Conservation (phyloP, 2,797 vertebrate genomes). For the Petrocephalus schoutedeni region DNA sequence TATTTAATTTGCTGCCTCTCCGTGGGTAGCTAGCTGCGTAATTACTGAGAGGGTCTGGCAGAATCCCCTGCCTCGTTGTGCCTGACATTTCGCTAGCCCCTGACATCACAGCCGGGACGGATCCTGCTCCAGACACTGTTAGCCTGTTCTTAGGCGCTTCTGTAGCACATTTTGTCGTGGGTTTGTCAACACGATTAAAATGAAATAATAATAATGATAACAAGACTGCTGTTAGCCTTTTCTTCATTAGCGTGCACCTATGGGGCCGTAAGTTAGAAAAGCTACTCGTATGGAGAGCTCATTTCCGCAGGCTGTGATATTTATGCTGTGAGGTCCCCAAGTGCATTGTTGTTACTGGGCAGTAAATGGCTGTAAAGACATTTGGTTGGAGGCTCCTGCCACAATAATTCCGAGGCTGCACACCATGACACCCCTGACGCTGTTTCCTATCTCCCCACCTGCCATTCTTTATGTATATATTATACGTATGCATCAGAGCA, state of each 20-base stretch:
- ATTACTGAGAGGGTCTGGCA: not conserved
- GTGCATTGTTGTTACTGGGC: not conserved
- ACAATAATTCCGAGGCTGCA: not conserved
- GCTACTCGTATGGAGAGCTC: not conserved
- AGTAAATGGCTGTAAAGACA: not conserved
- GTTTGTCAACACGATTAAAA: not conserved
- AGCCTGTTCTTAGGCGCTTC: not conserved
- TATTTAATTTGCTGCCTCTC: conserved; percentile 13
- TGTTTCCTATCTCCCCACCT: not conserved
- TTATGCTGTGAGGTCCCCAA: not conserved
- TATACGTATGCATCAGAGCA: conserved; percentile 14
- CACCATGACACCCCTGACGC: not conserved
- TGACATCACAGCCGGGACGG: not conserved
- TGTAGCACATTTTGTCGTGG: not conserved
- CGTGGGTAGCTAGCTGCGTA: not conserved
- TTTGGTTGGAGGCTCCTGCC: not conserved
- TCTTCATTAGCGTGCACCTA: not conserved
- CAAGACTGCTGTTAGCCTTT: not conserved
- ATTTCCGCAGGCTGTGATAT: not conserved
- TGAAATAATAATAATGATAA: not conserved
- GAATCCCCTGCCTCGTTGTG: not conserved
- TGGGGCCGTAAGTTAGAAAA: not conserved
- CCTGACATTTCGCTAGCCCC: conserved; percentile 5
- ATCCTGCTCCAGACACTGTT: not conserved
- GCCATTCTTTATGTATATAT: conserved; percentile 15